Evolutionary conservation across 2,888 invertebrate species (phyloP), one percentile per base, ranked within the genome.

Genomic region (Eilema griseolum): DNA sequence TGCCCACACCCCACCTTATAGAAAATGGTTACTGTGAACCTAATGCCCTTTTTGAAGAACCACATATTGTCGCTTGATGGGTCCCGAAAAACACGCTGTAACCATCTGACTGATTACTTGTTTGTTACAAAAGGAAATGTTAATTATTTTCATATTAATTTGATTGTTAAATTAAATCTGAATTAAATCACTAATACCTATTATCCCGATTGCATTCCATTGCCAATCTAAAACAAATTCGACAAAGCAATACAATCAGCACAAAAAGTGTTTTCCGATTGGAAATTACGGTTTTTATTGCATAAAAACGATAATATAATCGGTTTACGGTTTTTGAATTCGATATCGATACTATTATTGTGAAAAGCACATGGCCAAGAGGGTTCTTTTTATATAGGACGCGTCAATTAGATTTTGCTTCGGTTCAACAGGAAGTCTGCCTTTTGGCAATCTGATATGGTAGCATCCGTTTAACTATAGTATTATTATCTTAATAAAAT

Each of bases 221-320:
- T 56, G 16, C 60, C 67, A 67, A 71, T 71, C 67, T 63, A 63
- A 67, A 67, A 60, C 46, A 71, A 67, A 67, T 67, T 59, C 20
- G n/a, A 12, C 46, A 57, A 61, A 66, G 46, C 67, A 61, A 52
- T 68, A 57, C 67, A 65, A 71, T 71, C 57, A 28, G 59, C 31
- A 65, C 64, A 23, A 26, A 52, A 62, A 60, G 23, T 26, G 41
- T 57, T 68, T 68, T 59, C 61, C 61, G 57, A 66, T 62, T 68
- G 61, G 59, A 65, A 71, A 68, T 71, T 68, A 68, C 68, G 16
- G 33, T 68, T 71, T 71, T 59, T 71, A 68, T 68, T 68, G 67
- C n/a, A 56, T 33, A 62, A 59, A 70, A 67, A 28, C 62, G 26
- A 46, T 67, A 71, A 64, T 57, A 61, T 41, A 41, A 64, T 56